phyloP scores from a whole-genome alignment of 2,888 invertebrate genomes.

The Aphrophora alni region DNA sequence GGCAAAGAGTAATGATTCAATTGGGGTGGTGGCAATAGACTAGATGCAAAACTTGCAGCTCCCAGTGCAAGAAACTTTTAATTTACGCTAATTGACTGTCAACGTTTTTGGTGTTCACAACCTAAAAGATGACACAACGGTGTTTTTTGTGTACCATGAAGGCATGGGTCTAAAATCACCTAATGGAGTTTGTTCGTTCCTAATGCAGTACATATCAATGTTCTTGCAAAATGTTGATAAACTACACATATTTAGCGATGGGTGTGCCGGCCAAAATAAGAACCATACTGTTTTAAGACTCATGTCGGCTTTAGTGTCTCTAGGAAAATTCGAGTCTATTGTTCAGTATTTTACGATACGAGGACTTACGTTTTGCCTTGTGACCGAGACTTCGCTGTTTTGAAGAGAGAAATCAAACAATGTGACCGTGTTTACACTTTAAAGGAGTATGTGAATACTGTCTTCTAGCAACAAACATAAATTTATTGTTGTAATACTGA shows the following conservation, averaged over 20 bases:
- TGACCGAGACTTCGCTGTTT: slow-evolving; percentile 11
- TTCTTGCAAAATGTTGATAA: background rate
- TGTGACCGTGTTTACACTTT: slow-evolving; percentile 17
- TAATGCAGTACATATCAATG: background rate
- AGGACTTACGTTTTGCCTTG: slow-evolving; percentile 28
- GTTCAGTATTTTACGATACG: slow-evolving; percentile 38
- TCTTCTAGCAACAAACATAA: slow-evolving; percentile 6
- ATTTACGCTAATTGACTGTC: slow-evolving; percentile 36
- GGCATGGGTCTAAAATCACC: slow-evolving; percentile 20
- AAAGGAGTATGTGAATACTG: slow-evolving; percentile 12
- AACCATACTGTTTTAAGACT: slow-evolving; percentile 16
- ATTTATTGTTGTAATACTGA: slow-evolving; percentile 8
- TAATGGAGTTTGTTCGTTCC: slow-evolving; percentile 21
- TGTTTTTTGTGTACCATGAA: slow-evolving; percentile 34
- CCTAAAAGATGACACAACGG: slow-evolving; percentile 24
- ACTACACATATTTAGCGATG: slow-evolving; percentile 20
- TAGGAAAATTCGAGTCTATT: slow-evolving; percentile 12
- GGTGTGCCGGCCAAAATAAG: slow-evolving; percentile 29
- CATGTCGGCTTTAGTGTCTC: slow-evolving; percentile 12
- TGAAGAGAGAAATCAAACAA: slow-evolving; percentile 12
- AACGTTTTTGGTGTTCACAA: slow-evolving; percentile 37
- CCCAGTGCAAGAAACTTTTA: slow-evolving; percentile 35
- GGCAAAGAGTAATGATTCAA: no score
- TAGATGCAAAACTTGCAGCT: slow-evolving; percentile 27
- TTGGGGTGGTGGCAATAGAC: slow-evolving; percentile 35